phyloP scores from a whole-genome alignment of 2,113 vertebrate species.

The Cryptotis parvus region DNA sequence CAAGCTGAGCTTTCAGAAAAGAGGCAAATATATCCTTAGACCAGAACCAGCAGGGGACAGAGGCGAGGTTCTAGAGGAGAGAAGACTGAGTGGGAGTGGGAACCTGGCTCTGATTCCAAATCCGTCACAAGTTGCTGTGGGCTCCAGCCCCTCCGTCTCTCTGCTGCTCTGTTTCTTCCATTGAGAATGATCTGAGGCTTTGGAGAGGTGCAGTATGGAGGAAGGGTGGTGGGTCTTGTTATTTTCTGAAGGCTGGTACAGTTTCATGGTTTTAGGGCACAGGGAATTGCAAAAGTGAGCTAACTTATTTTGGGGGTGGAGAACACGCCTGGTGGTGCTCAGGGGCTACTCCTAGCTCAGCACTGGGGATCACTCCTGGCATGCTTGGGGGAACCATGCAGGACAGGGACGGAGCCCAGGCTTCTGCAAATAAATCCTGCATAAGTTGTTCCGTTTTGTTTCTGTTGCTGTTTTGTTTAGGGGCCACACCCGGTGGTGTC shows the following conservation, averaged over 20 bases:
- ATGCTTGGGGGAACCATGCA: too few relatives aligned
- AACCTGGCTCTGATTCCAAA: background rate
- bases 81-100: background rate
- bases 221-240: background rate
- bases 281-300: background rate
- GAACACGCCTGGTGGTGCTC: too few relatives aligned
- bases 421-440: too few relatives aligned
- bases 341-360: too few relatives aligned
- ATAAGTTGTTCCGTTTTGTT: too few relatives aligned
- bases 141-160: conserved; percentile 17
- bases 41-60: conserved; percentile 30
- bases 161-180: background rate
- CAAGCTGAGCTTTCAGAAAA: conserved; percentile 62
- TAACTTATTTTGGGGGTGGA: background rate
- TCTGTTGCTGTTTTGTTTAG: too few relatives aligned
- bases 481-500: too few relatives aligned
- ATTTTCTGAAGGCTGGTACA: background rate
- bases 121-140: background rate
- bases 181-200: background rate
- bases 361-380: too few relatives aligned
- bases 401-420: too few relatives aligned
- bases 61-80: conserved; percentile 51
- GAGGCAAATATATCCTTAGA: conserved; percentile 28
- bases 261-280: background rate
- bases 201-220: background rate